These are phyloP conservation scores for Apodemus speciosus DNA, from an alignment of 2,113 vertebrate species.

Conservation along the genomic window DNA sequence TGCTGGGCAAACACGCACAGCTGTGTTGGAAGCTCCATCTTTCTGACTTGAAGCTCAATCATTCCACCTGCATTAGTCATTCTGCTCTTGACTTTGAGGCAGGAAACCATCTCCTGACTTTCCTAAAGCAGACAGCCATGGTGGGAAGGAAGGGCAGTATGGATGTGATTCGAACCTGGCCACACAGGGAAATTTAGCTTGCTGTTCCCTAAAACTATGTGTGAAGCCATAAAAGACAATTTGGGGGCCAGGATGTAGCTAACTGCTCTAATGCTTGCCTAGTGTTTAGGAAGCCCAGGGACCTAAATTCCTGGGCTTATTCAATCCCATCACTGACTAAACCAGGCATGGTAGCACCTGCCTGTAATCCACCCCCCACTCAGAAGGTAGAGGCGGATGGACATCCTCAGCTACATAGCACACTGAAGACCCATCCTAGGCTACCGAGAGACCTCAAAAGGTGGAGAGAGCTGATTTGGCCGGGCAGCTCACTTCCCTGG, in stretches of 20 bases:
- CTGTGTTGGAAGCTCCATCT: background rate
- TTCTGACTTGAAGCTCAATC: background rate
- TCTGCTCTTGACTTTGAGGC: slow-evolving; percentile 20
- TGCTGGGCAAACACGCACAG: too few species aligned
- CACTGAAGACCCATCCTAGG: background rate
- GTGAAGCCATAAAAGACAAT: background rate
- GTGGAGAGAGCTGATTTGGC: too few species aligned
- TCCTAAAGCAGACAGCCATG: background rate
- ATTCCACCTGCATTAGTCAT: fast-evolving
- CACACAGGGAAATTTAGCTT: background rate
- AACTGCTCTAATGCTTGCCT: background rate
- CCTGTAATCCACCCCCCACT: background rate
- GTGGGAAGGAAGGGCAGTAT: fast-evolving
- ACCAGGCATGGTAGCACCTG: background rate
- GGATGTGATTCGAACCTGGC: background rate
- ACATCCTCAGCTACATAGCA: background rate
- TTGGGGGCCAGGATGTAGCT: background rate
- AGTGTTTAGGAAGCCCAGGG: background rate
- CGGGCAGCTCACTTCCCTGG: background rate
- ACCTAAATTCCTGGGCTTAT: too few species aligned
- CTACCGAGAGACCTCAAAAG: background rate
- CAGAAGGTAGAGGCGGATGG: background rate
- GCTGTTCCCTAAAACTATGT: background rate
- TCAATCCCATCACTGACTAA: background rate
- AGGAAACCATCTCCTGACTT: background rate